Evolutionary conservation across 2,797 vertebrate genomes (phyloP).

Genomic region (Erethizon dorsatum): DNA sequence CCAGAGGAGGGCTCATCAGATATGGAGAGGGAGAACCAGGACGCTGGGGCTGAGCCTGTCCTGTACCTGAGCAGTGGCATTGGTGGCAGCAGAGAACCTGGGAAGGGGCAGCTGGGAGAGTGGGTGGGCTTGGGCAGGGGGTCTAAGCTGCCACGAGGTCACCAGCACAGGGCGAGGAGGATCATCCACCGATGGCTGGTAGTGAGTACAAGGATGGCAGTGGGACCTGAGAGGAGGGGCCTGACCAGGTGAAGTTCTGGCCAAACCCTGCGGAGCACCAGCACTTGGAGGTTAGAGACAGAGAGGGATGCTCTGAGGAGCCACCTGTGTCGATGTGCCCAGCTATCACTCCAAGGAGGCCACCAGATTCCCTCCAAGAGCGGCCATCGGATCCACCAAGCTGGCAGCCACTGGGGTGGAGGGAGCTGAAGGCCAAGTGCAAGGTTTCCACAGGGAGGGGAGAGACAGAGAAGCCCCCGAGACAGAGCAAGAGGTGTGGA

Average conservation of each 20-base stretch:
- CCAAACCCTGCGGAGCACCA: fast-evolving
- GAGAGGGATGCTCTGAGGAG: neutral
- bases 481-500: neutral
- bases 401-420: fast-evolving
- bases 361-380: neutral
- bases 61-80: fast-evolving
- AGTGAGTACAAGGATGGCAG: too few relatives aligned
- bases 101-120: fast-evolving
- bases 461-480: fast-evolving
- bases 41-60: fast-evolving
- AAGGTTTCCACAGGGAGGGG: neutral
- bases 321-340: neutral
- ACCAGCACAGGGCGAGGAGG: neutral
- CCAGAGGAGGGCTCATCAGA: fast-evolving
- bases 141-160: neutral
- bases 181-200: fast-evolving
- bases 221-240: fast-evolving
- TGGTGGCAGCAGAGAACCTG: fast-evolving
- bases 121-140: fast-evolving
- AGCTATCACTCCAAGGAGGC: neutral
- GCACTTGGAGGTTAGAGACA: fast-evolving
- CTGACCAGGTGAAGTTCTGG: fast-evolving
- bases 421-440: fast-evolving
- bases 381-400: too few relatives aligned
- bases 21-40: neutral